Evolutionary conservation across 2,888 invertebrate species (phyloP), one percentile per base, ranked within the genome.

Genomic region (Periphyllus acericola): DNA sequence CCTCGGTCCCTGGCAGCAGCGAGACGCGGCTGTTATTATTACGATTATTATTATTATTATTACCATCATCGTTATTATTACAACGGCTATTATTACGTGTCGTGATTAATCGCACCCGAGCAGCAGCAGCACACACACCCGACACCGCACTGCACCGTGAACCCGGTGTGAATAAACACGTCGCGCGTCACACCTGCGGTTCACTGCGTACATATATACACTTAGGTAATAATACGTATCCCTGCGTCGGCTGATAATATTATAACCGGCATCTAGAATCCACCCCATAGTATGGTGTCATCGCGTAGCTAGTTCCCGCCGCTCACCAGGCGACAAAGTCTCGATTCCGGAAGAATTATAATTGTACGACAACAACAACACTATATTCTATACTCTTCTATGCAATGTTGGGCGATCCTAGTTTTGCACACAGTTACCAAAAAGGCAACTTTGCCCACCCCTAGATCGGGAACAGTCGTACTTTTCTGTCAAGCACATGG

Each of bases 151-250:
- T 19, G 21, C 74, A 46, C 74, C 74, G 74, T 9, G 36, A 40
- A 72, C 14, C 81, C 78, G 55, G 74, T 87, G 80, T 87, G 87
- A 86, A 86, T 79, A 79, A 86, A 86, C 80, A 81, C 87, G 60
- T 80, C 46, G 86, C 40, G 80, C 55, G 71, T 80, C 71, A 29
- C 87, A 87, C 87, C 87, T 87, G 86, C 79, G 74, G 74, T 87
- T 60, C 81, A 60, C 19, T 19, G 40, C 72, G 78, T 71, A 34
- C 17, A 55, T 8, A 6, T 36, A 36, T 6, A 36, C 6, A 36
- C 6, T 36, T n/a, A n/a, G n/a, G n/a, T n/a, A n/a, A 36, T 36
- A 5, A 36, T 36, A 36, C 46, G 11, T 46, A 46, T n/a, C n/a
- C 46, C 46, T 46, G 46, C 60, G 25, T 5, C 60, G 60, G 60